These are phyloP conservation scores for Nomada ruficornis DNA, from an alignment of 2,888 invertebrate species.

Conservation along the genomic window DNA sequence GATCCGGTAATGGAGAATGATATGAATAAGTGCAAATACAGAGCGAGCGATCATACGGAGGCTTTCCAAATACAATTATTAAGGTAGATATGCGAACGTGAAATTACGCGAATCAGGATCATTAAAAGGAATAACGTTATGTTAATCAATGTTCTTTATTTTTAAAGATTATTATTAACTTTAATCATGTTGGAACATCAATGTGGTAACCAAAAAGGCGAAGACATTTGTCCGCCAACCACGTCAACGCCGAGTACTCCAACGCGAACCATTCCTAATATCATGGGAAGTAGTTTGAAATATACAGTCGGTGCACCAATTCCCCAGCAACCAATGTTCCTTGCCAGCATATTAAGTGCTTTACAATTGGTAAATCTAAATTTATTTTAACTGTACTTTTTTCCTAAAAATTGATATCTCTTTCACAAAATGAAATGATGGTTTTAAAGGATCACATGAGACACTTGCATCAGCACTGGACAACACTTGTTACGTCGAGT, in stretches of 20 bases:
- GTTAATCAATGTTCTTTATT: slow-evolving; percentile 15
- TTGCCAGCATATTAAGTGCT: slow-evolving; percentile 91
- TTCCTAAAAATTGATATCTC: neutral
- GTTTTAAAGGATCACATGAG: slow-evolving; percentile 87
- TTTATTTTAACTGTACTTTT: neutral
- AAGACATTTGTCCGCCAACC: slow-evolving; percentile 77
- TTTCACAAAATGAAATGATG: slow-evolving; percentile 10
- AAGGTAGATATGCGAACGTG: slow-evolving; percentile 82
- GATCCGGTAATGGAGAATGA: slow-evolving; percentile 85
- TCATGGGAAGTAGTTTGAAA: slow-evolving; percentile 84
- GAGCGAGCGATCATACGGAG: slow-evolving; percentile 88
- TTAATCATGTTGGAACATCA: slow-evolving; percentile 91
- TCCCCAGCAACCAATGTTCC: slow-evolving; percentile 93
- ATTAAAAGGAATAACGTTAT: neutral
- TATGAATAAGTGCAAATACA: slow-evolving; percentile 86
- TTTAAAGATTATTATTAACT: slow-evolving; percentile 87
- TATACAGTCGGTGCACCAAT: slow-evolving; percentile 88
- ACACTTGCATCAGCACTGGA: slow-evolving; percentile 93
- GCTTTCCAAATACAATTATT: slow-evolving; percentile 89
- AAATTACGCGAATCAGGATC: neutral
- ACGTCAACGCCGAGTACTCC: slow-evolving; percentile 76
- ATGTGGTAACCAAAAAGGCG: slow-evolving; percentile 86
- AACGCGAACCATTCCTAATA: slow-evolving; percentile 75
- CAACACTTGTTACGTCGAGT: slow-evolving; percentile 91
- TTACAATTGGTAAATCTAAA: slow-evolving; percentile 85